Base-by-base conservation (phyloP, 1,140 invertebrate genomes). In the Leptoteleia sp. region DNA sequence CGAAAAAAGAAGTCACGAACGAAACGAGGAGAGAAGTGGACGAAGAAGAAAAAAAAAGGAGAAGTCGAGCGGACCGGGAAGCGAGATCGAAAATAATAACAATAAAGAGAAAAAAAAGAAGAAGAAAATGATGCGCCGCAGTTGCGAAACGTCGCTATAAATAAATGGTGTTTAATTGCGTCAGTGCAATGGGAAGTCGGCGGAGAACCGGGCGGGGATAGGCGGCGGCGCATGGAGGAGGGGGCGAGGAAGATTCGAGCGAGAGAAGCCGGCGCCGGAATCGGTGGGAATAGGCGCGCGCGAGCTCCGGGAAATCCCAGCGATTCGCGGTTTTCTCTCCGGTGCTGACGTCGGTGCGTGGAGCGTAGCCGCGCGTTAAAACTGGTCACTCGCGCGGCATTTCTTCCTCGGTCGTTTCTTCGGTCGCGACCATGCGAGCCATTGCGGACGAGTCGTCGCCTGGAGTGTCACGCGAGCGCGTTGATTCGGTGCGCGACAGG, bases 151-250 rank as follows among this genome's bases (percentile, higher is more conserved):
- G 19, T 7, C n/a, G 19, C 45, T 50, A 64, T 40, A 42, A 64
- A 64, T 64, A 64, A 64, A 50, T 64, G n/a, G 45, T 37, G 25
- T 55, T 50, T 65, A 54, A 45, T 54, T 65, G 37, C 62, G 48
- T 65, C 37, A 54, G 47, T 22, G 37, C 27, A 1, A 8, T 29
- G 27, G 27, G 27, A 17, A 17, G 12, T 17, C 3, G 33, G 13
- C 4, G 16, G 11, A 13, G 1, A 13, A n/a, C n/a, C n/a, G n/a
- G n/a, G n/a, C n/a, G n/a, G n/a, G n/a, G n/a, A n/a, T n/a, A n/a
- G n/a, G n/a, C n/a, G n/a, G n/a, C n/a, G 38, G 6, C n/a, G 4
- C 12, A 33, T 13, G 29, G 3, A 13, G 35, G 4, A 1, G 13
- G 13, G 7, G 35, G 35, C 12, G 5, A 5, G 19, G 19, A 1